Percentiles rank a stretch among this genome's conserved stretches.
These are phyloP conservation scores for Paedocypris sp. DNA, from an alignment of 2,113 vertebrate species.

Conservation along the genomic window DNA sequence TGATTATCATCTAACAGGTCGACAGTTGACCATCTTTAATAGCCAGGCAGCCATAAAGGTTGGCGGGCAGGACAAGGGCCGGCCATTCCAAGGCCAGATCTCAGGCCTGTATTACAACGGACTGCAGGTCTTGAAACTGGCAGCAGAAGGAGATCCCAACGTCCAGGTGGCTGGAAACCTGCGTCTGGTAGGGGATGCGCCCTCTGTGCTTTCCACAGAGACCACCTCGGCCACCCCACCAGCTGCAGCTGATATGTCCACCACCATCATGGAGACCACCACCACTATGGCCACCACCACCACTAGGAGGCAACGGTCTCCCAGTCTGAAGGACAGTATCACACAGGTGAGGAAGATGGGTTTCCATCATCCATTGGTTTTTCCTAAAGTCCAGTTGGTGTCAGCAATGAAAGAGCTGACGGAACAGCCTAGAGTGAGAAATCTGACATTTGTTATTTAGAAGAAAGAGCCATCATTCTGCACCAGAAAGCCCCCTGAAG, in stretches of 20 bases:
- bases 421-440: background rate
- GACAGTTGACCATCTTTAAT: slow-evolving; percentile 95
- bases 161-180: slow-evolving; percentile 81
- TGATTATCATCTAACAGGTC: slow-evolving; percentile 56
- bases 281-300: slow-evolving; percentile 92
- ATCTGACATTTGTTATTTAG: background rate
- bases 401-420: background rate
- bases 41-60: slow-evolving; percentile 91
- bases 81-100: slow-evolving; percentile 90
- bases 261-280: slow-evolving; percentile 91
- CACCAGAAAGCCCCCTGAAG: background rate
- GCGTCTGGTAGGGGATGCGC: slow-evolving; percentile 80
- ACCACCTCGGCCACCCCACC: slow-evolving; percentile 80
- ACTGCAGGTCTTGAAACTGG: slow-evolving; percentile 85
- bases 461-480: background rate
- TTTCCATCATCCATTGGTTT: background rate
- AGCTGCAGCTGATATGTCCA: slow-evolving; percentile 84
- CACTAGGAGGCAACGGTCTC: slow-evolving; percentile 78
- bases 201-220: slow-evolving; percentile 76
- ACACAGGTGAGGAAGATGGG: slow-evolving; percentile 66
- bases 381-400: background rate
- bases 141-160: slow-evolving; percentile 82
- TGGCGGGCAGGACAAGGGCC: slow-evolving; percentile 79
- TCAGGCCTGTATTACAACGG: slow-evolving; percentile 93
- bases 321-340: slow-evolving; percentile 83